A percentile compares a stretch with the other conserved stretches of the same genome.
These are phyloP conservation scores for Nanorana parkeri DNA, from an alignment of 2,113 vertebrate species.

Conservation along the genomic window DNA sequence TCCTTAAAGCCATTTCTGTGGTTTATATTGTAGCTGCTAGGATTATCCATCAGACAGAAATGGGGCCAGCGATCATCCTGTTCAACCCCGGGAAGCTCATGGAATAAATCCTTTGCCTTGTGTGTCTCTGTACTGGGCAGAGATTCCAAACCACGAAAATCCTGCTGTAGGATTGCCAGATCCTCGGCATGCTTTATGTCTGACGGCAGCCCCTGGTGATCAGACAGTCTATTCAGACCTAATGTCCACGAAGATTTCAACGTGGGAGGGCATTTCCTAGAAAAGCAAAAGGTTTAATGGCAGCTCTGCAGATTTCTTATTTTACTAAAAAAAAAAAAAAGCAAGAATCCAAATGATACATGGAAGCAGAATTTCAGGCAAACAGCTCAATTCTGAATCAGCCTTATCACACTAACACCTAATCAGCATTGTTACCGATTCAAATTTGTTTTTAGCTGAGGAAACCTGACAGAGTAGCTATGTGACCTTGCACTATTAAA, in stretches of 20 bases:
- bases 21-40: slow-evolving; percentile 62
- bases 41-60: slow-evolving; percentile 66
- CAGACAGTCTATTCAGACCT: slow-evolving; percentile 70
- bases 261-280: slow-evolving; percentile 76
- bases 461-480: no score
- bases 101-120: slow-evolving; percentile 72
- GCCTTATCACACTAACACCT: no score
- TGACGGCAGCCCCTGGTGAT: slow-evolving; percentile 75
- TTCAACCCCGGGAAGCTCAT: slow-evolving; percentile 62
- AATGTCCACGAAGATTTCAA: slow-evolving; percentile 81
- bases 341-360: no score
- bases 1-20: slow-evolving; percentile 69
- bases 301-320: no score
- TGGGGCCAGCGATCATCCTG: slow-evolving; percentile 74
- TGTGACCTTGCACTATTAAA: no score
- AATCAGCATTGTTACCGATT: no score
- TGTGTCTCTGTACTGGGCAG: slow-evolving; percentile 69
- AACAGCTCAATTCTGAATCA: no score
- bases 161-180: slow-evolving; percentile 70
- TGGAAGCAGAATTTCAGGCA: no score
- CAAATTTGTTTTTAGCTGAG: no score
- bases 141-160: slow-evolving; percentile 69
- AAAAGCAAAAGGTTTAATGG: slow-evolving; percentile 49
- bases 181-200: slow-evolving; percentile 74
- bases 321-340: no score